Evolutionary conservation across 2,888 invertebrate species (phyloP).

Genomic region (Parasteatoda lunata): DNA sequence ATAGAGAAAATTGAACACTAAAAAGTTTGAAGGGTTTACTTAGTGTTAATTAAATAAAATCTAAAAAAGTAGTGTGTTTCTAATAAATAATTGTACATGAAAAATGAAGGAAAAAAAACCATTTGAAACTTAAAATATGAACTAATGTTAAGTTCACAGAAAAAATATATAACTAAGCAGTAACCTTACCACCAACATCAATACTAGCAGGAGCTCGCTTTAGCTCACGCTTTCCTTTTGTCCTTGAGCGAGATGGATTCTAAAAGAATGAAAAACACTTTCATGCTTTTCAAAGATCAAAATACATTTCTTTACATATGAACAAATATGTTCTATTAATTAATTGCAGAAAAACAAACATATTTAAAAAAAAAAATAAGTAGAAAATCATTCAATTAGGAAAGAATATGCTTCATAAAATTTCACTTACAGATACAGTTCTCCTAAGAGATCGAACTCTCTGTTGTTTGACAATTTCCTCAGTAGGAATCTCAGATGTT

Average conservation of each 20-base stretch:
- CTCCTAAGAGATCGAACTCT: constrained; percentile 29
- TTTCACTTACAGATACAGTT: constrained; percentile 47
- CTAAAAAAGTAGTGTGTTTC: too few relatives aligned
- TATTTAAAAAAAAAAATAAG: not conserved
- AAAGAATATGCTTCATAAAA: not conserved
- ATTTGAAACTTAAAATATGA: too few relatives aligned
- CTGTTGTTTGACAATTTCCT: constrained; percentile 11
- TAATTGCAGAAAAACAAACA: not conserved
- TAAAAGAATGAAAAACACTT: constrained; percentile 12
- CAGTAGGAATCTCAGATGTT: constrained; percentile 30
- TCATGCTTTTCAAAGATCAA: too few relatives aligned
- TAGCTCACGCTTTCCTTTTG: constrained; percentile 33
- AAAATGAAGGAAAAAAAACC: too few relatives aligned
- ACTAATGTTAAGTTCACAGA: not conserved
- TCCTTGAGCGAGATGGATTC: constrained; percentile 41
- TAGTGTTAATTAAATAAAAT: too few relatives aligned
- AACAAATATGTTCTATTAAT: not conserved
- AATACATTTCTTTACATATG: too few relatives aligned
- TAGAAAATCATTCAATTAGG: not conserved
- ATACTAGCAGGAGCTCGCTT: constrained; percentile 45
- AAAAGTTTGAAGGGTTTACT: too few relatives aligned
- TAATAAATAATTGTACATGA: too few relatives aligned
- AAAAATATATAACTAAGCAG: constrained; percentile 1
- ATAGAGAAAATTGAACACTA: too few relatives aligned
- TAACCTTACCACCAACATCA: constrained; percentile 57